These are phyloP conservation scores for Choloepus hoffmanni DNA, from an alignment of 2,113 vertebrate species.

Conservation along the genomic window DNA sequence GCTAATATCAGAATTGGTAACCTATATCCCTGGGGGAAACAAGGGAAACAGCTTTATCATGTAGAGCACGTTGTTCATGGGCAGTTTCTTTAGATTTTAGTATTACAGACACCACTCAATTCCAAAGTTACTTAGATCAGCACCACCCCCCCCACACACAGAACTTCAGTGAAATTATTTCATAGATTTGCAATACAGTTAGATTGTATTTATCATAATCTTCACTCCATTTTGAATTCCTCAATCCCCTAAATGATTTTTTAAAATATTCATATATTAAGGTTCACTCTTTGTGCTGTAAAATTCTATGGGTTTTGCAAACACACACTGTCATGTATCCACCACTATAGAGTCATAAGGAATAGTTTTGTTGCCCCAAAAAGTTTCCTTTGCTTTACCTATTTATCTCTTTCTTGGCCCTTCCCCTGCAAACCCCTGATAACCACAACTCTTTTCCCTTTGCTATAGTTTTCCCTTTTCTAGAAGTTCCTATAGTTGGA, in stretches of 20 bases:
- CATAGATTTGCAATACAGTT: background rate
- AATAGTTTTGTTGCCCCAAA: background rate
- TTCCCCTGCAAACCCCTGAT: rapidly evolving
- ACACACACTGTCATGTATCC: background rate
- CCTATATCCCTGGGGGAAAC: background rate
- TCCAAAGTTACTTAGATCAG: background rate
- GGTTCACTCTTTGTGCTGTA: background rate
- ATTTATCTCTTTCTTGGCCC: background rate
- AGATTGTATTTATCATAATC: background rate
- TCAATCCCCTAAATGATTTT: background rate
- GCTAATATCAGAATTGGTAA: background rate
- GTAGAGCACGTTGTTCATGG: background rate
- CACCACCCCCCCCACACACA: background rate
- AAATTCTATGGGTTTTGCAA: background rate
- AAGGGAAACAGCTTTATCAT: background rate
- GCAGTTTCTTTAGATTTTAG: background rate
- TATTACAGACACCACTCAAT: background rate
- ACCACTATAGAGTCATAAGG: background rate
- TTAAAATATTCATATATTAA: background rate
- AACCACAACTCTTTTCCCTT: background rate
- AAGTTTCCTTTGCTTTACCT: background rate
- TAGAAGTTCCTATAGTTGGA: background rate
- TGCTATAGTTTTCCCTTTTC: background rate
- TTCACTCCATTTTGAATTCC: background rate
- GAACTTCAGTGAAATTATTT: background rate